These are phyloP conservation scores for Caenorhabditis doughertyi DNA, from an alignment of 2,888 invertebrate genomes.

Conservation along the genomic window DNA sequence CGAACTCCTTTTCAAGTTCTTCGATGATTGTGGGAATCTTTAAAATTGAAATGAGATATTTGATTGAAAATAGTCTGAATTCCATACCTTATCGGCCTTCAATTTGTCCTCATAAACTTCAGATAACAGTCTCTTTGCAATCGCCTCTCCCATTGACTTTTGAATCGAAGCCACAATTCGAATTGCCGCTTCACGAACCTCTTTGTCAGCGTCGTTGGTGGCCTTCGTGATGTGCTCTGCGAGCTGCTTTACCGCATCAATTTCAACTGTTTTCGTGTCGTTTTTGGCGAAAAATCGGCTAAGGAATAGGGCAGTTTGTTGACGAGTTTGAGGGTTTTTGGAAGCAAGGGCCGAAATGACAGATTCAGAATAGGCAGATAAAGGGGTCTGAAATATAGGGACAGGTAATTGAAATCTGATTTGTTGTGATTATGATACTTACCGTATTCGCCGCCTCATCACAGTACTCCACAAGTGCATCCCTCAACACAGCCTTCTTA, in stretches of 20 bases:
- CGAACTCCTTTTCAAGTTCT: constrained; percentile 54
- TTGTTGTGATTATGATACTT: neutral
- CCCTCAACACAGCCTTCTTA: constrained; percentile 93
- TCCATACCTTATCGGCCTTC: constrained; percentile 91
- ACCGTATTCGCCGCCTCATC: constrained; percentile 89
- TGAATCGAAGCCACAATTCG: constrained; percentile 92
- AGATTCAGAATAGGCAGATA: constrained; percentile 87
- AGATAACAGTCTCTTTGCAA: constrained; percentile 90
- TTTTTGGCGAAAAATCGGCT: constrained; percentile 54
- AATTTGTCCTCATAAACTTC: constrained; percentile 89
- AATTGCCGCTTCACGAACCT: constrained; percentile 64
- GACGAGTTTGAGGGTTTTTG: constrained; percentile 84
- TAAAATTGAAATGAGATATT: neutral
- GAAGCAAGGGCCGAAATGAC: constrained; percentile 87
- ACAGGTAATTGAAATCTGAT: neutral
- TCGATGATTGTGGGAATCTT: constrained; percentile 48
- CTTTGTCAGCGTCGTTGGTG: constrained; percentile 64
- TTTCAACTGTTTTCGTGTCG: constrained; percentile 81
- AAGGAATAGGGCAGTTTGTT: constrained; percentile 82
- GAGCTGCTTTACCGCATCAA: constrained; percentile 83
- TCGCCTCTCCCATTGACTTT: constrained; percentile 94
- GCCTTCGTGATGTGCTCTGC: constrained; percentile 67
- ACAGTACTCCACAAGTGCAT: constrained; percentile 91
- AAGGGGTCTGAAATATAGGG: constrained; percentile 86
- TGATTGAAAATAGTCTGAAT: neutral